Percentiles rank a stretch among this genome's conserved stretches.
Conservation (phyloP, 2,797 vertebrate species). For the Sylvilagus floridanus region DNA sequence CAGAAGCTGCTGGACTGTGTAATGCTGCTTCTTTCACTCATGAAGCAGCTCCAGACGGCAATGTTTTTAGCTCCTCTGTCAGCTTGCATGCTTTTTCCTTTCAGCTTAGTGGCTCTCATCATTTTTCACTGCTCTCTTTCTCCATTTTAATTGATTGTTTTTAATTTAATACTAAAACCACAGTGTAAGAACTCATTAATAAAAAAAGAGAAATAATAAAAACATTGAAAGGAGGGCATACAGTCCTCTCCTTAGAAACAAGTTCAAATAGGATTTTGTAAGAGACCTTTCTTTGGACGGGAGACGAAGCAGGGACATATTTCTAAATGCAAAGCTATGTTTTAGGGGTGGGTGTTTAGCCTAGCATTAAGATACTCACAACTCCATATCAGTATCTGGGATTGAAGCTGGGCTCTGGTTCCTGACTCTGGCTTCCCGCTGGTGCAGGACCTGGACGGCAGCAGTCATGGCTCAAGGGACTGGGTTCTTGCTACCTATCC, state of each 20-base stretch:
- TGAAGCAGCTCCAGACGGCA: background rate
- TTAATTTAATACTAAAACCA: slow-evolving; percentile 19
- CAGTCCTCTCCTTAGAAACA: background rate
- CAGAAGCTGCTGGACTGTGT: background rate
- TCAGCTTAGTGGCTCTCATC: background rate
- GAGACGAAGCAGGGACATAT: background rate
- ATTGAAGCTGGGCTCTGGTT: no score
- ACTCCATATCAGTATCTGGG: no score
- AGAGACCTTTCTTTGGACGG: background rate
- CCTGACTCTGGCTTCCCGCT: no score
- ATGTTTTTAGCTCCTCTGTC: background rate
- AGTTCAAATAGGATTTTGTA: background rate
- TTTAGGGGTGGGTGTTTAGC: background rate
- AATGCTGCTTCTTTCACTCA: background rate
- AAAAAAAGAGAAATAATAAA: slow-evolving; percentile 10
- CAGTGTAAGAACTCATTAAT: slow-evolving; percentile 45
- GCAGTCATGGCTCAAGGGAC: no score
- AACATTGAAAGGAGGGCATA: background rate
- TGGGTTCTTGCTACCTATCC: no score
- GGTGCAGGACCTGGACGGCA: no score
- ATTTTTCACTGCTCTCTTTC: slow-evolving; percentile 45
- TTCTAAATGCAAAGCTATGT: background rate
- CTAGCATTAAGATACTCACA: no score
- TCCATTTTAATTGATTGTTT: slow-evolving; percentile 32
- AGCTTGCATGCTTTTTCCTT: background rate